Evolutionary conservation across 23 tunicate species (phyloP).

Genomic region (Aplidium turbinatum): DNA sequence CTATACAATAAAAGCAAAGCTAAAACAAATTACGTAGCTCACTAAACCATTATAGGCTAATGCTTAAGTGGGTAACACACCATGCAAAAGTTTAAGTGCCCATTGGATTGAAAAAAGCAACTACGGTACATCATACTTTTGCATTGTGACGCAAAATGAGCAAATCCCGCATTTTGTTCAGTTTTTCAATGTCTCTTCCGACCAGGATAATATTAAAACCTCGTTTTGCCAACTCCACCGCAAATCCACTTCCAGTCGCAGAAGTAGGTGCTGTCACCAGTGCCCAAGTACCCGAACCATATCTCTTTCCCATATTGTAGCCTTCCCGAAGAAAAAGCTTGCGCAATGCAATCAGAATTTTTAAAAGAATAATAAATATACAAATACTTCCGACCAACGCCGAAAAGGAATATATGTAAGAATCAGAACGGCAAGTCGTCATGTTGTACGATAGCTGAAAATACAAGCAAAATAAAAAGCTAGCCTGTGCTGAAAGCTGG

Average conservation of each 20-base stretch:
- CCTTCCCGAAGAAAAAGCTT: slow-evolving; percentile 84
- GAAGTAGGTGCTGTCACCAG: slow-evolving; percentile 84
- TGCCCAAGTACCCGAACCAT: slow-evolving; percentile 88
- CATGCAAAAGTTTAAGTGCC: no score
- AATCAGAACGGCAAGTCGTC: slow-evolving; percentile 42
- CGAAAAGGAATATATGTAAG: slow-evolving; percentile 42
- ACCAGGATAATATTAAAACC: slow-evolving; percentile 81
- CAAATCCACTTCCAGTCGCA: slow-evolving; percentile 81
- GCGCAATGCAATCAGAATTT: slow-evolving; percentile 62
- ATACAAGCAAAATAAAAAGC: no score
- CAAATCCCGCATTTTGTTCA: slow-evolving; percentile 75
- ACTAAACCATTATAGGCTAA: no score
- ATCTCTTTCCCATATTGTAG: slow-evolving; percentile 60
- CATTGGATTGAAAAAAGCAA: no score
- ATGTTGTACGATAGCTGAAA: no score
- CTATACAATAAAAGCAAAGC: no score
- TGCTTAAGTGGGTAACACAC: no score
- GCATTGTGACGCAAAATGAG: slow-evolving; percentile 62
- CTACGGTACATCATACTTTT: no score
- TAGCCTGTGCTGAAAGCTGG: no score
- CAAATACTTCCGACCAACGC: slow-evolving; percentile 72
- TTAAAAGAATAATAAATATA: slow-evolving; percentile 43
- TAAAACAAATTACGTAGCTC: no score
- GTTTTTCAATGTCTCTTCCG: slow-evolving; percentile 80
- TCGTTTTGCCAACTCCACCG: slow-evolving; percentile 66